Conservation (phyloP, 1,140 invertebrate species). For the Apis cerana region DNA sequence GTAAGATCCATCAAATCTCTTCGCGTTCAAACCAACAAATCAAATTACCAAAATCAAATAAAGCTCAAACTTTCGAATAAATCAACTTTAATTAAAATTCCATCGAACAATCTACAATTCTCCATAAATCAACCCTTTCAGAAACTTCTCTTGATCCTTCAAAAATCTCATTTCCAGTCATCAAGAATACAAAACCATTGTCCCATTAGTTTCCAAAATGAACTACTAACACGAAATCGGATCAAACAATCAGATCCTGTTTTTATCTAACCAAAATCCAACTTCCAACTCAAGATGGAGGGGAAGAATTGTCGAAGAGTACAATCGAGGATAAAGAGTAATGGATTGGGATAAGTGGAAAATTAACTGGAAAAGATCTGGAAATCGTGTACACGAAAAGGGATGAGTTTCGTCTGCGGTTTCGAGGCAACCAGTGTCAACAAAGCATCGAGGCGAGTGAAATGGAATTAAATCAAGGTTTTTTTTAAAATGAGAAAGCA, state of each 20-base stretch:
- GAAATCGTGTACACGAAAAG: conserved; percentile 8
- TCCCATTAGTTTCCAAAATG: not conserved
- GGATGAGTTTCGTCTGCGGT: conserved; percentile 20
- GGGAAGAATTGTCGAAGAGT: not conserved
- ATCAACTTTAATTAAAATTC: not conserved
- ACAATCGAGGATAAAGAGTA: conserved; percentile 18
- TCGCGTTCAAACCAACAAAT: too few relatives aligned
- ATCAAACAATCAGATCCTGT: not conserved
- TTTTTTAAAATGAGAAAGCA: not conserved
- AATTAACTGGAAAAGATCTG: conserved; percentile 51
- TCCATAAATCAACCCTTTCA: not conserved
- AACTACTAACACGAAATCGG: not conserved
- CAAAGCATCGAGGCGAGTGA: conserved; percentile 17
- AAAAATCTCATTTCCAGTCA: not conserved
- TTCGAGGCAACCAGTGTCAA: conserved; percentile 11
- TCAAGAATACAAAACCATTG: not conserved
- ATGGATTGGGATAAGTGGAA: conserved; percentile 19
- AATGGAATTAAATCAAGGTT: conserved; percentile 14
- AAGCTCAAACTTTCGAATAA: not conserved
- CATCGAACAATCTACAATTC: too few relatives aligned
- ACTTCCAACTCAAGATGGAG: not conserved
- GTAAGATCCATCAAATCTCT: too few relatives aligned
- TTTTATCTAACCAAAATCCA: not conserved
- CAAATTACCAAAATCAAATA: too few relatives aligned
- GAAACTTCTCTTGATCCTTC: not conserved